phyloP scores from a whole-genome alignment of 1,140 invertebrate genomes.

The Hesperophylax magnus region DNA sequence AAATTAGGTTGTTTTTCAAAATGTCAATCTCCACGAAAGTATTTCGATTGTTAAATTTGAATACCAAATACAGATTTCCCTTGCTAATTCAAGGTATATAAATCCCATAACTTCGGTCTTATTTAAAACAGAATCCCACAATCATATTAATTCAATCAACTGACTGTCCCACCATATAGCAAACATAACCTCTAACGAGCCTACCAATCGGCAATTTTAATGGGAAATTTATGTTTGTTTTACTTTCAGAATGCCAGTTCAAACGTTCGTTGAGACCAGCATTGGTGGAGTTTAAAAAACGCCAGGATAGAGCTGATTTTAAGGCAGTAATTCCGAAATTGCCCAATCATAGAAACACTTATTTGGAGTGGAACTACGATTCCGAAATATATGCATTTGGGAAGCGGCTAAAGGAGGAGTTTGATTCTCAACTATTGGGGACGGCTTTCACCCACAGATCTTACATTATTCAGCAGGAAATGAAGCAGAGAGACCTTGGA shows the following conservation, averaged over 20 bases:
- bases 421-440: constrained; percentile 78
- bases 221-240: not conserved
- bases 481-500: constrained; percentile 78
- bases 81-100: constrained; percentile 17
- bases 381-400: constrained; percentile 92
- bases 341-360: constrained; percentile 70
- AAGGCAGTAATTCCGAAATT: not conserved
- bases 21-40: constrained; percentile 35
- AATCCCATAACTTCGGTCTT: not conserved
- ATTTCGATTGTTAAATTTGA: constrained; percentile 18
- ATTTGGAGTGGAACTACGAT: constrained; percentile 89
- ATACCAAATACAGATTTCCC: not conserved
- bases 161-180: not conserved
- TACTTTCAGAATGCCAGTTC: constrained; percentile 37
- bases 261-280: constrained; percentile 44
- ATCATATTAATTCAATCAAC: not conserved
- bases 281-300: constrained; percentile 8
- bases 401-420: constrained; percentile 87
- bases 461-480: constrained; percentile 81
- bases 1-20: constrained; percentile 4
- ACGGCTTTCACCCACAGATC: constrained; percentile 86
- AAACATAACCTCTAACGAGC: not conserved
- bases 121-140: not conserved
- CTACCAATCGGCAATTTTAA: not conserved
- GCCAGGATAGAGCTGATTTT: constrained; percentile 6